Evolutionary conservation across 2,797 vertebrate species (phyloP), one percentile per base, ranked within the genome.

Genomic region (Centropyge bicolor): DNA sequence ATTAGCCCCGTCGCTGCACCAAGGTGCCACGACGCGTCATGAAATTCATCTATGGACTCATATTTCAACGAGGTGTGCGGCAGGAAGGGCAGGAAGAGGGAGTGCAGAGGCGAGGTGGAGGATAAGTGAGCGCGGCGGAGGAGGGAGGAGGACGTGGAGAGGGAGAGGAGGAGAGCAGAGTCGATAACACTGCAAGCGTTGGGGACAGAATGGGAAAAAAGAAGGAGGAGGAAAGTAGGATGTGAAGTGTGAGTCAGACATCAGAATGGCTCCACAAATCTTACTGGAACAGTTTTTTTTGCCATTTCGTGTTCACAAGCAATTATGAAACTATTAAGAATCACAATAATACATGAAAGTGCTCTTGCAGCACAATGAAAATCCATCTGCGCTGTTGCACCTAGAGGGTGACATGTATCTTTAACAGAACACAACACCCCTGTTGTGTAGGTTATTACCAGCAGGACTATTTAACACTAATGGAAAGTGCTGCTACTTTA

Each of bases 1-100:
- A 88, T 86, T 88, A 86, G 74, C 81, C 54, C 70, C 12, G 38
- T 83, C 74, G 81, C 57, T 79, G 68, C 78, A 80, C 54, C 66
- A 60, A 87, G 71, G 80, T 85, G 52, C 51, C 78, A 80, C 64
- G 56, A 72, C 72, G 62, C n/a, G 16, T 82, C 68, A 49, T 65
- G 48, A 61, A 69, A 76, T 80, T 67, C 65, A 78, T 81, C 78
- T 60, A 24, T 62, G 74, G 64, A 69, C 46, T 80, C 72, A 76
- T 89, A 75, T 88, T 84, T 88, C 82, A 86, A 22, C 0, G 6
- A 80, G 70, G 51, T 69, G 63, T 62, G 45, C 52, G 38, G 82
- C 70, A 38, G 51, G 73, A 72, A 82, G 57, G 54, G 71, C 70
- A 81, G 73, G 40, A 63, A 55, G 56, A 56, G 40, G 36, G 49